These are phyloP conservation scores for Catagonus wagneri DNA, from an alignment of 2,113 vertebrate genomes.

Conservation along the genomic window DNA sequence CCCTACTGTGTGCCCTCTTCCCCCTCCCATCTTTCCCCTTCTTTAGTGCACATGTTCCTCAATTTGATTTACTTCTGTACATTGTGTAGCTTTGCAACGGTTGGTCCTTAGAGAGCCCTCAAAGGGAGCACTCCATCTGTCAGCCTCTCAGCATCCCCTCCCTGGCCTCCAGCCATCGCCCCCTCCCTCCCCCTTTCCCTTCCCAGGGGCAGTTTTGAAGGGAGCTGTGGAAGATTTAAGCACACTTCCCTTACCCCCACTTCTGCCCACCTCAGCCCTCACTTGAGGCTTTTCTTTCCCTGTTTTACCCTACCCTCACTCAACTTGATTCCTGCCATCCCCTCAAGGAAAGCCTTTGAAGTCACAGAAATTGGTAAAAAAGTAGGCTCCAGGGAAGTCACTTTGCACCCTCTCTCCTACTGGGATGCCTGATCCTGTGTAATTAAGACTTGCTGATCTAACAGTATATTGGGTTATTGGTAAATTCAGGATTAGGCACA, in stretches of 20 bases:
- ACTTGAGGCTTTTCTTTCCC: not conserved
- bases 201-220: not conserved
- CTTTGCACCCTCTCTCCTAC: not conserved
- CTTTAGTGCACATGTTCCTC: conserved; percentile 76
- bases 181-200: not conserved
- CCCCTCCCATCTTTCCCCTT: conserved; percentile 36
- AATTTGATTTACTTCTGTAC: conserved; percentile 82
- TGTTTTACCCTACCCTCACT: not conserved
- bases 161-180: conserved; percentile 38
- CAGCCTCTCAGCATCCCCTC: conserved; percentile 53
- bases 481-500: conserved; percentile 33
- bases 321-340: not conserved
- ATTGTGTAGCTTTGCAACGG: conserved; percentile 76
- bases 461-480: not conserved
- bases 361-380: not conserved
- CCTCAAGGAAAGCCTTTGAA: conserved; percentile 22
- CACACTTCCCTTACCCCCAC: not conserved
- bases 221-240: conserved; percentile 22
- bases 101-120: conserved; percentile 79
- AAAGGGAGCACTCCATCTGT: conserved; percentile 79
- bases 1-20: not conserved
- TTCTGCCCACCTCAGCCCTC: not conserved
- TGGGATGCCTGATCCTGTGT: not conserved
- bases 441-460: conserved; percentile 48
- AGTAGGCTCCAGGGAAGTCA: not conserved